Evolutionary conservation across 1,140 invertebrate species (phyloP).

Genomic region (Mylabris phalerata): DNA sequence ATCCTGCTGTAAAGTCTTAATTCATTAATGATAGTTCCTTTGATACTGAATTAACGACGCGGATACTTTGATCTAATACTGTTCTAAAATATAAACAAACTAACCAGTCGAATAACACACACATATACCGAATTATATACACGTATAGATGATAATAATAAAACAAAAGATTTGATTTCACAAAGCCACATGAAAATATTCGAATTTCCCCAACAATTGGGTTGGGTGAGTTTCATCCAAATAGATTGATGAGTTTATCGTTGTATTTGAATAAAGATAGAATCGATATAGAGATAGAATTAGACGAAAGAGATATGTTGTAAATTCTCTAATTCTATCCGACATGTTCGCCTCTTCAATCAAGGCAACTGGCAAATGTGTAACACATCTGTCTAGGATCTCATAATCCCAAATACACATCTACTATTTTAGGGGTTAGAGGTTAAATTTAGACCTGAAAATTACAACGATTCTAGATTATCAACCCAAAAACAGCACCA

Average conservation of each 20-base stretch:
- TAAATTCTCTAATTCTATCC: not conserved
- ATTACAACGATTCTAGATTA: too few species aligned
- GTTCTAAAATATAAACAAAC: constrained; percentile 32
- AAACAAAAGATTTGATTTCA: constrained; percentile 39
- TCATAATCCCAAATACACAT: not conserved
- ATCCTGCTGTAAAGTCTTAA: constrained; percentile 38
- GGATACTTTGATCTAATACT: constrained; percentile 32
- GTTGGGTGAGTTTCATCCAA: too few species aligned
- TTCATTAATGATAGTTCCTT: constrained; percentile 40
- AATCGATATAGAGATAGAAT: not conserved
- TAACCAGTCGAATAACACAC: constrained; percentile 20
- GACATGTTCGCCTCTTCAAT: not conserved
- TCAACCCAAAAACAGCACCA: too few species aligned
- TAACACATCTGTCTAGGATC: not conserved
- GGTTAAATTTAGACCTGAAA: not conserved
- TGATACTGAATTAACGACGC: constrained; percentile 38
- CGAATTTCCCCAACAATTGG: not conserved
- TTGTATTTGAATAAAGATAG: too few species aligned
- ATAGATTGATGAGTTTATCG: too few species aligned
- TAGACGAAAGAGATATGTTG: not conserved
- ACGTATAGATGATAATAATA: constrained; percentile 25
- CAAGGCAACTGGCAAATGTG: not conserved
- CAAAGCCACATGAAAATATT: constrained; percentile 12
- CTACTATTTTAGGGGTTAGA: not conserved
- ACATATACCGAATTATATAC: constrained; percentile 18